A percentile compares a stretch with the other conserved stretches of the same genome.
Conservation (phyloP, 2,113 vertebrate genomes). For the Bufo bufo region DNA sequence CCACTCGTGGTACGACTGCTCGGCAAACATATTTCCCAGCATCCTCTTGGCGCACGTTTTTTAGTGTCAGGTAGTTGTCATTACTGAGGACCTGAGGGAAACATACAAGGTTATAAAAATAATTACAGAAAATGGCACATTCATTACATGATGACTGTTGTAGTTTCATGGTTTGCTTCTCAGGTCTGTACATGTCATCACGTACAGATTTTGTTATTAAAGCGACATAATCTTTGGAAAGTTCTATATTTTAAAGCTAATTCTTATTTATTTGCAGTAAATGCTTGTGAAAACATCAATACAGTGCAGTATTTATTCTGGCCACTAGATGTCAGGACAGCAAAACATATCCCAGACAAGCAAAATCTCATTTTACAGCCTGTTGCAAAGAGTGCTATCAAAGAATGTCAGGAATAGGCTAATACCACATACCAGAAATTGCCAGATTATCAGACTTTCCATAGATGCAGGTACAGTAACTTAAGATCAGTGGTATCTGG, state of each 20-base stretch:
- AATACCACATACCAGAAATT: not conserved
- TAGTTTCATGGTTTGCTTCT: too few species aligned
- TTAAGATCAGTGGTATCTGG: not conserved
- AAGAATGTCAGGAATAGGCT: not conserved
- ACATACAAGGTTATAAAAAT: not conserved
- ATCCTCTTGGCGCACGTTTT: constrained; percentile 92
- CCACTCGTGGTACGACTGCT: constrained; percentile 92
- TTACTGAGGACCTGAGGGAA: constrained; percentile 93
- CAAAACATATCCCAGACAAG: not conserved
- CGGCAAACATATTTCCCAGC: constrained; percentile 96
- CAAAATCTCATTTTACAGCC: not conserved
- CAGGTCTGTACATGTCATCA: not conserved
- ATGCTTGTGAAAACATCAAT: not conserved
- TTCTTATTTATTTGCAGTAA: not conserved
- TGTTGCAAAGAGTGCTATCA: not conserved
- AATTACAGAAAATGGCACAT: not conserved
- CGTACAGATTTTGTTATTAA: not conserved
- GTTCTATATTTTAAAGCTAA: not conserved
- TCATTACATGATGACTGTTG: not conserved
- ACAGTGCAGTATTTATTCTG: not conserved
- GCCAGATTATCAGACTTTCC: not conserved
- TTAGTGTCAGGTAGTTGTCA: constrained; percentile 90
- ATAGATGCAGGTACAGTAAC: not conserved
- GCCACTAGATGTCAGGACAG: not conserved
- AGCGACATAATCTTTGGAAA: not conserved